Percentiles rank a stretch among this genome's conserved stretches.
phyloP scores from a whole-genome alignment of 1,140 invertebrate species.

The Thaumetopoea pityocampa region DNA sequence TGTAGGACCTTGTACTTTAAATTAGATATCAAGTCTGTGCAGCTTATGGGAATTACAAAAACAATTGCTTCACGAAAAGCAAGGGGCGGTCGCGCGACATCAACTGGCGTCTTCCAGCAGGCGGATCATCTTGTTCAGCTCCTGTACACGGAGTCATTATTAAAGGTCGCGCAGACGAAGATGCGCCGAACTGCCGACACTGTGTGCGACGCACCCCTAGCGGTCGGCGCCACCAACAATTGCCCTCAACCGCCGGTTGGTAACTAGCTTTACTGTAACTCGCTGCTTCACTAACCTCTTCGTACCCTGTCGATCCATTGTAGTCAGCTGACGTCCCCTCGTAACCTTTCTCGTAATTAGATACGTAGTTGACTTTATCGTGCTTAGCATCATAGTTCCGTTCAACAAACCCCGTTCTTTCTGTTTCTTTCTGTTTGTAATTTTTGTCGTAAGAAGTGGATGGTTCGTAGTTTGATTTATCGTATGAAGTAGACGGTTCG shows the following conservation, averaged over 20 bases:
- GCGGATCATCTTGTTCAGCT: conserved; percentile 25
- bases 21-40: too few species aligned
- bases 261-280: conserved; percentile 7
- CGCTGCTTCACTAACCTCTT: conserved; percentile 19
- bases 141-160: conserved; percentile 48
- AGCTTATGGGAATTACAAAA: conserved; percentile 46
- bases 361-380: conserved; percentile 8
- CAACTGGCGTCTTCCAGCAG: conserved; percentile 28
- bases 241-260: conserved; percentile 25
- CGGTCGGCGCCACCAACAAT: conserved; percentile 60
- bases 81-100: conserved; percentile 55
- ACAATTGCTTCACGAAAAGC: conserved; percentile 54
- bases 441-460: too few species aligned
- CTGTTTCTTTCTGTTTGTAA: too few species aligned
- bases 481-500: too few species aligned
- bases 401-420: too few species aligned
- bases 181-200: conserved; percentile 47
- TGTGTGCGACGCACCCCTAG: conserved; percentile 42
- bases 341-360: conserved; percentile 6
- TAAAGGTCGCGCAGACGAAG: conserved; percentile 47
- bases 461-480: conserved; percentile 5
- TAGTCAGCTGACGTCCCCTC: conserved; percentile 27
- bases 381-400: too few species aligned
- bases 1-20: too few species aligned
- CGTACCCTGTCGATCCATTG: conserved; percentile 38